These are phyloP conservation scores for Creontiades dilutus DNA, from an alignment of 2,888 invertebrate species.

Conservation along the genomic window DNA sequence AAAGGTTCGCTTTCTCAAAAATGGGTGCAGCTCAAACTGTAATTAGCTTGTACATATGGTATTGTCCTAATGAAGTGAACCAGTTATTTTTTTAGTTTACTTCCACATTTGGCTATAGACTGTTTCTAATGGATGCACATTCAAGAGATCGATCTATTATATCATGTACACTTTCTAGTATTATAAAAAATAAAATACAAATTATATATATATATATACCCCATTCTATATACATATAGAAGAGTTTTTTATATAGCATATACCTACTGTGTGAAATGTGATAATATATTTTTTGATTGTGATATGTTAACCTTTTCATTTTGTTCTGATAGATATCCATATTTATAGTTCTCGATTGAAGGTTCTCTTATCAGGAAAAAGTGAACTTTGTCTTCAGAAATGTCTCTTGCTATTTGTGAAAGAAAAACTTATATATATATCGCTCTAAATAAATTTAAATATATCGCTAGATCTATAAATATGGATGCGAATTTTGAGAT, in stretches of 20 bases:
- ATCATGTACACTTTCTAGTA: background rate
- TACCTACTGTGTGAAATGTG: conserved; percentile 58
- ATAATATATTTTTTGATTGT: conserved; percentile 66
- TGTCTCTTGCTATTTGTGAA: background rate
- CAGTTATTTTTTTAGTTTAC: background rate
- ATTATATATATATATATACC: conserved; percentile 19
- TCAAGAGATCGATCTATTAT: background rate
- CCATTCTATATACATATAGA: conserved; percentile 19
- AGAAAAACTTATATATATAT: background rate
- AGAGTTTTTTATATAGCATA: conserved; percentile 42
- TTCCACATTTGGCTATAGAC: conserved; percentile 22
- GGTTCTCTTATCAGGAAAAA: background rate
- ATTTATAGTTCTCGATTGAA: background rate
- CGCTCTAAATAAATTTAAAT: background rate
- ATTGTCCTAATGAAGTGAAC: background rate
- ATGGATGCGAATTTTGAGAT: conserved; percentile 36
- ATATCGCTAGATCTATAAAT: background rate
- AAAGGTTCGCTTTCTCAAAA: background rate
- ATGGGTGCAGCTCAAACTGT: conserved; percentile 16
- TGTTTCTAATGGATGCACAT: conserved; percentile 38
- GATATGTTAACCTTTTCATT: conserved; percentile 24
- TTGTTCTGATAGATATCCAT: background rate
- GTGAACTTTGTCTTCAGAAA: no score
- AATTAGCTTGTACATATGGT: background rate
- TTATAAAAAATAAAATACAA: conserved; percentile 10